Base-by-base conservation (phyloP, 2,113 vertebrate genomes). In the Euleptes europaea region DNA sequence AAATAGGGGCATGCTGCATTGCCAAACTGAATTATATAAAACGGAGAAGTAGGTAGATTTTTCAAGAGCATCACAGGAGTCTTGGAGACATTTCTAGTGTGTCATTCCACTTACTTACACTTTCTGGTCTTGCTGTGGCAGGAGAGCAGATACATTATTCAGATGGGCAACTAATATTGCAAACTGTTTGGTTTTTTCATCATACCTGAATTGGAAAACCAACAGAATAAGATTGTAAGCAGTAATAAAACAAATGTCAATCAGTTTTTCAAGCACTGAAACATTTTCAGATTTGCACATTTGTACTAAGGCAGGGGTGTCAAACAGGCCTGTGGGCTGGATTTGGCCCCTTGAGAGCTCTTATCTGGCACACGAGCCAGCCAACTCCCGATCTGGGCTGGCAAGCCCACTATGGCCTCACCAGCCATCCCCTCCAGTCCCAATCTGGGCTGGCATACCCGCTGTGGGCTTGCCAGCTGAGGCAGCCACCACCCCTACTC, bases 101-200 rank as follows among this genome's bases (percentile, higher is more conserved):
- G 0, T 77, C 83, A 21, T 79, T 83, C 88, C 13, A 78, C 2
- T 84, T 85, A 97, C 97, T 96, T 96, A 98, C 98, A 98, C 95
- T 95, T 97, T 98, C 87, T 97, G 97, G 89, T 97, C 97, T 81
- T 96, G 95, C 2, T 96, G 97, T 90, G 97, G 92, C 78, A 96
- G 93, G 86, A 99, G 96, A 83, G 96, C 95, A 85, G 97, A 89
- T 86, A 97, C 97, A 93, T 98, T 98, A 91, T 94, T 96, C 70
- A 99, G 95, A 93, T 98, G 98, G 91, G 97, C 95, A 85, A 99
- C 86, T 76, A 96, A 94, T 92, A 99, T 91, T 1, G 97, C 97
- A 95, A 99, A 99, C n/a, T 97, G 97, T 78, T 97, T 97, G 84
- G 97, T 98, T 93, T 97, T 97, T 69, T 97, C 96, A 88, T 99